Conservation (phyloP, 2,888 invertebrate species). For the Geophilus truncorum region DNA sequence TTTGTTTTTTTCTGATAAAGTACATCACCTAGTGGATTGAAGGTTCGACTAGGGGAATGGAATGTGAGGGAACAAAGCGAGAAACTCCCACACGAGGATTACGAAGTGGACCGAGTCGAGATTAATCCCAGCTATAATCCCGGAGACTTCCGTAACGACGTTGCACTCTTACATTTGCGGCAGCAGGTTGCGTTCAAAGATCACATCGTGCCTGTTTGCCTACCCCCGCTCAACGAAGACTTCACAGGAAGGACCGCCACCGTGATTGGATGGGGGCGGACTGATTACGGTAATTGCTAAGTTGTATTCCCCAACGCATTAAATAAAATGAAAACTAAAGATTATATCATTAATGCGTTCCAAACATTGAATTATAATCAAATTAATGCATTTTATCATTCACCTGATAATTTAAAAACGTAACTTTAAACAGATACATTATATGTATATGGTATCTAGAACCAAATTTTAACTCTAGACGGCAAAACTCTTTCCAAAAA, state of each 20-base stretch:
- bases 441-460: too few species aligned
- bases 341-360: too few species aligned
- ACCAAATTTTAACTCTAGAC: too few species aligned
- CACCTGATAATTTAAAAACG: too few species aligned
- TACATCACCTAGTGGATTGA: constrained; percentile 49
- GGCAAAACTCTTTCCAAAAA: too few species aligned
- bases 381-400: too few species aligned
- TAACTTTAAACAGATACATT: too few species aligned
- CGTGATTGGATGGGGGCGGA: constrained; percentile 86
- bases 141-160: constrained; percentile 84
- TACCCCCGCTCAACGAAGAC: constrained; percentile 70
- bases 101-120: constrained; percentile 78
- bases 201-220: constrained; percentile 86
- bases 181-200: constrained; percentile 80
- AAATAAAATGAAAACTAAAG: too few species aligned
- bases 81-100: constrained; percentile 79
- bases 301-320: not conserved
- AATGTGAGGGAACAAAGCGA: constrained; percentile 77
- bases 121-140: constrained; percentile 85
- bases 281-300: constrained; percentile 74
- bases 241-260: constrained; percentile 82
- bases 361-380: too few species aligned
- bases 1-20: constrained; percentile 7
- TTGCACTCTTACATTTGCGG: constrained; percentile 60
- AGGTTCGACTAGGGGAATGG: constrained; percentile 87